These are phyloP conservation scores for Forbesichthys papilliferus DNA, from an alignment of 2,113 vertebrate genomes.

Conservation along the genomic window DNA sequence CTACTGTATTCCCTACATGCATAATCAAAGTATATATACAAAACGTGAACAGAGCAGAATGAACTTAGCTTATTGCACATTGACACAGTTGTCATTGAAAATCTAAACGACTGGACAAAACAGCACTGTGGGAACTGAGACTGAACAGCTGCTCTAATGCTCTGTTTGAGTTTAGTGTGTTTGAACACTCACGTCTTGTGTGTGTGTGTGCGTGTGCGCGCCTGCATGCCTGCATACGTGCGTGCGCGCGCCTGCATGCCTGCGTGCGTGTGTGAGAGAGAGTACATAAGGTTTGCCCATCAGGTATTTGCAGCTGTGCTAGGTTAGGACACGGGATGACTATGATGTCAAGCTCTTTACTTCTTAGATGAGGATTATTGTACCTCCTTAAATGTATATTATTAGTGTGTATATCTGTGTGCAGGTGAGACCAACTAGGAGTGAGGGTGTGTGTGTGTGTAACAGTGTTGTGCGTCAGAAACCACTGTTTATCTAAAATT, in stretches of 20 bases:
- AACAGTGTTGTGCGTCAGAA: too few species aligned
- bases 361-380: conserved; percentile 39
- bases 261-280: background rate
- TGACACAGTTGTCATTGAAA: conserved; percentile 22
- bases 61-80: background rate
- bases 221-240: background rate
- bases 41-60: too few species aligned
- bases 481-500: too few species aligned
- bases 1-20: too few species aligned
- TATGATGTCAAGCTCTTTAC: conserved; percentile 52
- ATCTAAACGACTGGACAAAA: conserved; percentile 30
- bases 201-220: background rate
- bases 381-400: conserved; percentile 29
- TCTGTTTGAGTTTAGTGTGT: conserved; percentile 10
- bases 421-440: background rate
- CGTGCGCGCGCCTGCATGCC: background rate
- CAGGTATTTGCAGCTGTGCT: conserved; percentile 62
- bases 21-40: too few species aligned
- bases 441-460: conserved; percentile 6
- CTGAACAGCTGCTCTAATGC: conserved; percentile 51
- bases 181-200: background rate
- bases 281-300: background rate
- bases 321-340: conserved; percentile 20
- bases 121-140: conserved; percentile 32
- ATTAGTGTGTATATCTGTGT: conserved; percentile 18